phyloP scores from a whole-genome alignment of 2,113 vertebrate genomes.

The Oreochromis aureus region DNA sequence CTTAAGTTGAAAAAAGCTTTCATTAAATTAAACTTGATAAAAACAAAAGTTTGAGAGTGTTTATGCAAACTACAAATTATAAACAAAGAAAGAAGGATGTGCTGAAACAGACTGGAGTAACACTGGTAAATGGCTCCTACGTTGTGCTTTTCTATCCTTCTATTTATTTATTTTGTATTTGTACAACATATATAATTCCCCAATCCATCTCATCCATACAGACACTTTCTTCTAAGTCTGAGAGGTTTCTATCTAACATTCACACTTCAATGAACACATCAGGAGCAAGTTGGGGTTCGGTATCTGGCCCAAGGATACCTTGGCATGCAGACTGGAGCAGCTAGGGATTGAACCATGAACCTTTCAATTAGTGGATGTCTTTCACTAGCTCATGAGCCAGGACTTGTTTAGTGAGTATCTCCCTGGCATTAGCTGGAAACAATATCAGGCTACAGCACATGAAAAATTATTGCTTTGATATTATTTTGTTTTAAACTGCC shows the following conservation, averaged over 20 bases:
- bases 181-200: neutral
- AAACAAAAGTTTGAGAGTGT: neutral
- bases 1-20: neutral
- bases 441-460: neutral
- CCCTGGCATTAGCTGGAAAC: neutral
- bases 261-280: neutral
- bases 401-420: neutral
- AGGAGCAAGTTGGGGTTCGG: neutral
- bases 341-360: neutral
- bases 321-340: neutral
- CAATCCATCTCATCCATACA: neutral
- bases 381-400: neutral
- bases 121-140: neutral
- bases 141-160: neutral
- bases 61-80: neutral
- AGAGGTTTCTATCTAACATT: neutral
- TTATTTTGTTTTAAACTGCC: neutral
- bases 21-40: neutral
- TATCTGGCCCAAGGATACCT: neutral
- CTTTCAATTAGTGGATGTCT: neutral
- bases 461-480: neutral
- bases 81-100: neutral
- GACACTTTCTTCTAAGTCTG: accelerated
- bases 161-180: neutral
- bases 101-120: neutral